Percentiles rank a stretch among this genome's conserved stretches.
Evolutionary conservation across 2,888 invertebrate species (phyloP).

Genomic region (Lymantria monacha): DNA sequence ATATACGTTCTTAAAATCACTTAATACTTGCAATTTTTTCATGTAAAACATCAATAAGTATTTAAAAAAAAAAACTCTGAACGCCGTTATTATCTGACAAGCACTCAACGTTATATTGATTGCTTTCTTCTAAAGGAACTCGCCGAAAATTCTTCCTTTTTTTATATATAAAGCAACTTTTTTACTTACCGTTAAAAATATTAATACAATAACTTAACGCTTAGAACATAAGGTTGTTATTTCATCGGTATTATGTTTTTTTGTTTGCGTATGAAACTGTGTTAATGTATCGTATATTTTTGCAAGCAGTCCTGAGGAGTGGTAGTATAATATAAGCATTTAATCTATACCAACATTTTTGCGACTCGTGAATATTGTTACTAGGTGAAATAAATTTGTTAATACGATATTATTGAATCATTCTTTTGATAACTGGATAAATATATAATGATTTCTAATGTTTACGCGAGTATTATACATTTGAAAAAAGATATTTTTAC

Average conservation of each 20-base stretch:
- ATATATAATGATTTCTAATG: too few relatives aligned
- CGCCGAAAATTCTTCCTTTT: conserved; percentile 34
- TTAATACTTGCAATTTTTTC: conserved; percentile 10
- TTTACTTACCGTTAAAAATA: conserved; percentile 3
- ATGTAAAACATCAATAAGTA: conserved; percentile 21
- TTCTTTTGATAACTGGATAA: too few relatives aligned
- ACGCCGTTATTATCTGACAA: conserved; percentile 42
- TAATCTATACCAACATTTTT: conserved; percentile 39
- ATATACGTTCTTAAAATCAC: conserved; percentile 1
- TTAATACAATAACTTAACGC: conserved; percentile 1
- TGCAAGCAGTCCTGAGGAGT: conserved; percentile 30
- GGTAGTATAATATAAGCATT: conserved; percentile 40
- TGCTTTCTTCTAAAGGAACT: conserved; percentile 47
- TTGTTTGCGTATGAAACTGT: conserved; percentile 18
- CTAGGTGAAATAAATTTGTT: conserved; percentile 25
- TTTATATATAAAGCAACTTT: conserved; percentile 23
- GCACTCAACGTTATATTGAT: conserved; percentile 50
- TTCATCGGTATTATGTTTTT: conserved; percentile 12
- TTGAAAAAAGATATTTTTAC: too few relatives aligned
- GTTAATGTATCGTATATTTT: conserved; percentile 49
- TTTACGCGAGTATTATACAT: too few relatives aligned
- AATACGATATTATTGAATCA: too few relatives aligned
- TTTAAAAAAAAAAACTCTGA: conserved; percentile 28
- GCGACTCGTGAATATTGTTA: conserved; percentile 41
- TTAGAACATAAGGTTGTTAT: conserved; percentile 30